Conservation (phyloP, 2,888 invertebrate genomes). For the Lacanobia wlatinum region DNA sequence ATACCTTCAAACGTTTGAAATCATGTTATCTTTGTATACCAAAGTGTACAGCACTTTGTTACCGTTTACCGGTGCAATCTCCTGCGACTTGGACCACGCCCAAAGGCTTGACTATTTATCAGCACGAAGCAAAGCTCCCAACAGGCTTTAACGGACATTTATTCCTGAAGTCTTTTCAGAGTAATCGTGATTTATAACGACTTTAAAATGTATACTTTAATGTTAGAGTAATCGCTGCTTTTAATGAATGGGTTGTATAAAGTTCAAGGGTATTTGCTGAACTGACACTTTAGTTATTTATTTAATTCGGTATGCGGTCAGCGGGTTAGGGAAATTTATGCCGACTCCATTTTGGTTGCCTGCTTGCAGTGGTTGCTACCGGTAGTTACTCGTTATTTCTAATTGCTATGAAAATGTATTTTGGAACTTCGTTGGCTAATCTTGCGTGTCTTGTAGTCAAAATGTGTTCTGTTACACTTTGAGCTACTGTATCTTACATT, state of each 20-base stretch:
- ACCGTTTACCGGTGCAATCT: slow-evolving; percentile 19
- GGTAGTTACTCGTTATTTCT: neutral
- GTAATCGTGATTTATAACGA: slow-evolving; percentile 54
- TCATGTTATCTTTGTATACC: neutral
- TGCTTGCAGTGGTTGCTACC: slow-evolving; percentile 25
- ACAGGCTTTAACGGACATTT: slow-evolving; percentile 64
- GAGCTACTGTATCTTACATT: neutral
- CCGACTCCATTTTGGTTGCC: slow-evolving; percentile 1
- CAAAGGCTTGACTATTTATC: slow-evolving; percentile 69
- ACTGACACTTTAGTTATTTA: slow-evolving; percentile 20
- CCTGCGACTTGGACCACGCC: slow-evolving; percentile 63
- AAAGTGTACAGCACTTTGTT: neutral
- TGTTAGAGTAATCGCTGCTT: slow-evolving; percentile 31
- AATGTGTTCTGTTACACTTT: neutral
- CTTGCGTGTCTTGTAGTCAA: neutral
- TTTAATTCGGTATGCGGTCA: slow-evolving; percentile 11
- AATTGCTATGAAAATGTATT: slow-evolving; percentile 28
- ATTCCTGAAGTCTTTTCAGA: slow-evolving; percentile 55
- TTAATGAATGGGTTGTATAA: slow-evolving; percentile 36
- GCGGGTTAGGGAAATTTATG: slow-evolving; percentile 15
- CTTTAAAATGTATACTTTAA: slow-evolving; percentile 47
- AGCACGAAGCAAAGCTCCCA: slow-evolving; percentile 73
- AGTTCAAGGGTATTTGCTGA: slow-evolving; percentile 52
- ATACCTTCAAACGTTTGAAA: no score
- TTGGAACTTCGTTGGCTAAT: neutral